phyloP scores from a whole-genome alignment of 1,140 invertebrate species.

The Pissodes strobi region DNA sequence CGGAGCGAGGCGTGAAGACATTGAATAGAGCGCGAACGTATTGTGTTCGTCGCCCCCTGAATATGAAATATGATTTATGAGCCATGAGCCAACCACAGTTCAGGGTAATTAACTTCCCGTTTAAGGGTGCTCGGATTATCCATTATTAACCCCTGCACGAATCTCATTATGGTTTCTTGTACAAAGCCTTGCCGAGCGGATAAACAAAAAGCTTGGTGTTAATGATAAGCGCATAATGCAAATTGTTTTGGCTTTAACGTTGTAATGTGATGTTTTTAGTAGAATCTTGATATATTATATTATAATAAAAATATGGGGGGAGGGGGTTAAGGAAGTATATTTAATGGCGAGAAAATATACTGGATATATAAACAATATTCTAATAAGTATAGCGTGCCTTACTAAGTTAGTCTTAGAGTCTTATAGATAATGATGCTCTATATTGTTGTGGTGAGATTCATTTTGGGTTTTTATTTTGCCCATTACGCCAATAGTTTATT shows the following conservation, averaged over 20 bases:
- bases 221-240: slow-evolving; percentile 32
- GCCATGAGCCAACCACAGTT: slow-evolving; percentile 50
- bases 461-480: too few relatives aligned
- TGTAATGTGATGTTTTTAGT: not conserved
- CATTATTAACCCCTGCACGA: slow-evolving; percentile 43
- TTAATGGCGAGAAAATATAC: too few relatives aligned
- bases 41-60: slow-evolving; percentile 40
- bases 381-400: too few relatives aligned
- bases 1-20: slow-evolving; percentile 24
- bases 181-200: slow-evolving; percentile 14
- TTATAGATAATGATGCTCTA: too few relatives aligned
- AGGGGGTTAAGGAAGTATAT: too few relatives aligned
- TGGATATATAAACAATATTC: too few relatives aligned
- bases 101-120: slow-evolving; percentile 48
- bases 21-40: slow-evolving; percentile 30
- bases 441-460: too few relatives aligned
- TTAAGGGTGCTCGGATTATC: slow-evolving; percentile 44
- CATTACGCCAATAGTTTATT: too few relatives aligned
- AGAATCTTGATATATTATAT: too few relatives aligned
- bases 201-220: slow-evolving; percentile 32
- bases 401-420: too few relatives aligned
- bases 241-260: slow-evolving; percentile 30
- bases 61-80: slow-evolving; percentile 51
- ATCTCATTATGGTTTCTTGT: slow-evolving; percentile 16
- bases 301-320: too few relatives aligned